Conservation (phyloP, 1,140 invertebrate genomes). For the Aphidius ervi region DNA sequence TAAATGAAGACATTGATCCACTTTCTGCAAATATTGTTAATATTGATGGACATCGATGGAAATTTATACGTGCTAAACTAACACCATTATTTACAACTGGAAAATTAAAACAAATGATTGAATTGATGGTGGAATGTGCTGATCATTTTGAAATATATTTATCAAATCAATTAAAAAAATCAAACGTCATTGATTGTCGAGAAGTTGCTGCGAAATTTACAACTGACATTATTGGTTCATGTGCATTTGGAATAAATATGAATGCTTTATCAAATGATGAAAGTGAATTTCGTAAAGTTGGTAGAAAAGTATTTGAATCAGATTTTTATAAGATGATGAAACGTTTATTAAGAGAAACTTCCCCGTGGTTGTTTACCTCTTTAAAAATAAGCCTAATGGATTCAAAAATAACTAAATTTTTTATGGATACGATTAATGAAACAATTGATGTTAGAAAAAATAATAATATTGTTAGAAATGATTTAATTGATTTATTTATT, state of each 20-base stretch:
- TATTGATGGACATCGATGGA: constrained; percentile 31
- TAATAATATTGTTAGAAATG: constrained; percentile 43
- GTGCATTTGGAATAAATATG: constrained; percentile 55
- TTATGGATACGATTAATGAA: background rate
- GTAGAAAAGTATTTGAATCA: constrained; percentile 29
- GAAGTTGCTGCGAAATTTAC: constrained; percentile 48
- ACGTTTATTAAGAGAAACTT: too few relatives aligned
- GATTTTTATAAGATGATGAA: background rate
- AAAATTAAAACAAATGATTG: constrained; percentile 18
- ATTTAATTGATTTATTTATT: constrained; percentile 55
- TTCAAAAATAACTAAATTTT: background rate
- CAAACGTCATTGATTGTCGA: constrained; percentile 47
- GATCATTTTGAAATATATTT: constrained; percentile 37
- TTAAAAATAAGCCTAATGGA: too few relatives aligned
- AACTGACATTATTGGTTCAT: constrained; percentile 54
- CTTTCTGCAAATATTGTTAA: constrained; percentile 29
- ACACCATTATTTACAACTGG: constrained; percentile 6
- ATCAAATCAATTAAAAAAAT: constrained; percentile 19
- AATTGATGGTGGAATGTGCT: constrained; percentile 34
- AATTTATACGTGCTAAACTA: background rate
- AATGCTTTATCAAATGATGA: constrained; percentile 50
- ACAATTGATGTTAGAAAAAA: constrained; percentile 47
- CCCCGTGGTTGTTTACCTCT: too few relatives aligned
- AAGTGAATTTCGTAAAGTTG: constrained; percentile 46
- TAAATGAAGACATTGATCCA: constrained; percentile 51